Evolutionary conservation across 2,888 invertebrate species (phyloP), one percentile per base, ranked within the genome.

Genomic region (Vandiemenella viatica): DNA sequence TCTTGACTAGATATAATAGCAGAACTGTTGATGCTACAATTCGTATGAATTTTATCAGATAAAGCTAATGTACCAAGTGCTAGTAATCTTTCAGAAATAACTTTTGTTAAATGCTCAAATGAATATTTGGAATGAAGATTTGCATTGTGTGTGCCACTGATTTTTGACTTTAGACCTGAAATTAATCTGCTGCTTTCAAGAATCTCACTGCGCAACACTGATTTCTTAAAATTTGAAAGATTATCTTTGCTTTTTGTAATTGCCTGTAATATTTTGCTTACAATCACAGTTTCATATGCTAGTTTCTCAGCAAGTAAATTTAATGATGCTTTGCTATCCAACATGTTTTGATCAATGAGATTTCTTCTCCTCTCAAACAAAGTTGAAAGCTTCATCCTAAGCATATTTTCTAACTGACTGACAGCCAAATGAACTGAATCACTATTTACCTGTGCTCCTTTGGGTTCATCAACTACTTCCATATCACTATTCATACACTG

Each of bases 231-330:
- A 55, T 75, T 68, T 55, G 71, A 67, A 56, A 73, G 71, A 53
- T 73, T 73, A 57, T 74, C 72, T 18, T 73, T 72, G 37, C 74
- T 71, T 20, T 26, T 40, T 50, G 71, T 70, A 45, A 81, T 69
- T 44, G 81, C 80, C 63, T 81, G 79, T 57, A 79, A 76, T 55
- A 83, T 75, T 59, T 79, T 72, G 53, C 77, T 74, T 50, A 83
- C 74, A 50, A 83, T 72, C 19, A 85, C 78, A 50, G 83, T 80
- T 67, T 88, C 86, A 63, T 80, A 86, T 0, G 87, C 85, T 17
- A 87, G 71, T n/a, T 85, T 80, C 64, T 87, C 86, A 1, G 86
- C 85, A 48, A 85, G 67, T 48, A 86, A 70, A 59, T 82, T 79
- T 54, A 83, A 66, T 60, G 77, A 79, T 55, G 78, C 77, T 43